phyloP scores from a whole-genome alignment of 2,113 vertebrate genomes.

The human region DNA sequence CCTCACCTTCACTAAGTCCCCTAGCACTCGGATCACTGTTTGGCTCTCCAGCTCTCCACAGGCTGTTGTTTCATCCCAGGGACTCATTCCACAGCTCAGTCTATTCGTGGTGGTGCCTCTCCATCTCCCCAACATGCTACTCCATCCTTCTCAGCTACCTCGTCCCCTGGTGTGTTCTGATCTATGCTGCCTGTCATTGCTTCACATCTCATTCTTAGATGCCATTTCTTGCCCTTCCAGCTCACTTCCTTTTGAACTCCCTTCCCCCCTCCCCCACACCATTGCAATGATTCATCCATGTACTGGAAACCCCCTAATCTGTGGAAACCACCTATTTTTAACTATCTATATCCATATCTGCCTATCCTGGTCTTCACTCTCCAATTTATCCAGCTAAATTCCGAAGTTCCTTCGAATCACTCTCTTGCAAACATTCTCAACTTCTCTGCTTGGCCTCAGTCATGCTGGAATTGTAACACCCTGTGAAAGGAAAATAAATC shows the following conservation, averaged over 20 bases:
- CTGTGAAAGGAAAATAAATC: not conserved
- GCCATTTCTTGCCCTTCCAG: not conserved
- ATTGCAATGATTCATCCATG: not conserved
- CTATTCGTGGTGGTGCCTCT: not conserved
- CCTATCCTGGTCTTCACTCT: not conserved
- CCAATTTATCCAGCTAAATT: not conserved
- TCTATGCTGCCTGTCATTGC: not conserved
- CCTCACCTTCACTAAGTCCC: not conserved
- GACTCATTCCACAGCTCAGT: not conserved
- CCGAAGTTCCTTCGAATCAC: not conserved
- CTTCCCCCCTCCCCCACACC: not conserved
- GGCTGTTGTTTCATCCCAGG: not conserved
- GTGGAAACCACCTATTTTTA: not conserved
- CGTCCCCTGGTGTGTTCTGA: not conserved
- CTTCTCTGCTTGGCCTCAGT: not conserved
- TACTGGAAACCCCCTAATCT: not conserved
- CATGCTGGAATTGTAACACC: not conserved
- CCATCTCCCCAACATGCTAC: not conserved
- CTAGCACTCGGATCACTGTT: not conserved
- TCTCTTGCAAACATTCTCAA: not conserved
- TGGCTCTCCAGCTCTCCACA: not conserved
- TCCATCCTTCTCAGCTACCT: not conserved
- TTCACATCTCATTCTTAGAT: not conserved
- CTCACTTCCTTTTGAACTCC: not conserved
- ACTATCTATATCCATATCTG: not conserved